Evolutionary conservation across 2,888 invertebrate species (phyloP), one percentile per base, ranked within the genome.

Genomic region (Theretra japonica): DNA sequence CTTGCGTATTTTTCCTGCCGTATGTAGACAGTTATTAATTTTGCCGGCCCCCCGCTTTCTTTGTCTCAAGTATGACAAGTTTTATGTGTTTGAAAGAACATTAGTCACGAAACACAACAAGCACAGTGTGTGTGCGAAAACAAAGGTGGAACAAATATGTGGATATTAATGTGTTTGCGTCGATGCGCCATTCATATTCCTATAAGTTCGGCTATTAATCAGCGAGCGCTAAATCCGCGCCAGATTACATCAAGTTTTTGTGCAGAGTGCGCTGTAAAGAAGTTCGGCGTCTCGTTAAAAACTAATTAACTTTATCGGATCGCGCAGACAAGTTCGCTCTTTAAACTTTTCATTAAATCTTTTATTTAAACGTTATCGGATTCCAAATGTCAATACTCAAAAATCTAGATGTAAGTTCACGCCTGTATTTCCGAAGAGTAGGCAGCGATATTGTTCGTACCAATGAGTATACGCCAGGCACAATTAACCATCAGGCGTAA

Each of bases 121-220:
- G 33, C 21, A 60, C n/a, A n/a, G 19, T 33, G 30, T 8, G 17
- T 23, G 30, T n/a, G 41, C 41, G 28, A 59, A 59, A 60, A 60
- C 60, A 60, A 60, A 60, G 60, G n/a, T 60, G 60, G 60, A 28
- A 60, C 60, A 60, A 60, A 60, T 60, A 60, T n/a, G n/a, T 60
- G 19, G n/a, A 30, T 8, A 30, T 60, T n/a, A 30, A 30, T 30
- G 28, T 30, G 60, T 33, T 53, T 53, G 19, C n/a, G n/a, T 53
- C 53, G 53, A 53, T 5, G 53, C 53, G 53, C 17, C 33, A n/a
- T 41, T 21, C 33, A 41, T 62, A n/a, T 41, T 21, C 33, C 62
- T 21, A 33, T 60, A 60, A 60, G 60, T 62, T 62, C n/a, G 19
- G 33, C 33, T 62, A 62, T 62, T 33, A 41, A 62, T 62, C 62